Percentiles rank a stretch among this genome's conserved stretches.
These are phyloP conservation scores for Meteorus colon DNA, from an alignment of 2,888 invertebrate species.

Conservation along the genomic window DNA sequence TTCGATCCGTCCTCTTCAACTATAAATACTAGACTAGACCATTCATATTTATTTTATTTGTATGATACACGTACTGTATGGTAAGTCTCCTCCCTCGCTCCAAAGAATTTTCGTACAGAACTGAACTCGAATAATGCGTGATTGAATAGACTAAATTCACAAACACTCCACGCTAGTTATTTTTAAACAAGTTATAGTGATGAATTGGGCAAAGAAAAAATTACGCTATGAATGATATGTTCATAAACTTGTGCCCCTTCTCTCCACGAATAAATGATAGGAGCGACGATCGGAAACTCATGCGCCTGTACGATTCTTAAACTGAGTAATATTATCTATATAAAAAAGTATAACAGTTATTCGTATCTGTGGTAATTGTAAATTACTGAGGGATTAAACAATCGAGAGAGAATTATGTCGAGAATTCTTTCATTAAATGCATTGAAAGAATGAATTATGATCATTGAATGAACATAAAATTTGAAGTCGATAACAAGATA, in stretches of 20 bases:
- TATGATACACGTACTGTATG: neutral
- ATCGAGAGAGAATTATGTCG: neutral
- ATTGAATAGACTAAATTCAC: conserved; percentile 8
- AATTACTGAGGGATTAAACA: conserved; percentile 49
- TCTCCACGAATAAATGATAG: neutral
- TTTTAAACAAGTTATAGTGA: neutral
- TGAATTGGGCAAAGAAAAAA: neutral
- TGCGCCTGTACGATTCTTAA: neutral
- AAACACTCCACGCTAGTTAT: conserved; percentile 10
- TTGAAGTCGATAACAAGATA: neutral
- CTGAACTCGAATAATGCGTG: neutral
- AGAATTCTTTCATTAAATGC: neutral
- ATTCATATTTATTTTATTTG: neutral
- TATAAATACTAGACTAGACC: neutral
- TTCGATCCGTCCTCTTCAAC: conserved; percentile 23
- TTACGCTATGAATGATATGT: neutral
- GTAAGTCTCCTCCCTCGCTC: conserved; percentile 2
- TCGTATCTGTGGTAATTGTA: conserved; percentile 47
- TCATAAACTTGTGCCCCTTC: neutral
- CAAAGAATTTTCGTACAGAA: neutral
- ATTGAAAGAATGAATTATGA: neutral
- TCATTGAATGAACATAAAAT: neutral
- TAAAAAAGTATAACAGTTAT: conserved; percentile 6
- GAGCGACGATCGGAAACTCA: neutral
- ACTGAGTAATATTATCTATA: neutral